These are phyloP conservation scores for Neodiprion lecontei DNA, from an alignment of 1,140 invertebrate species.

Conservation along the genomic window DNA sequence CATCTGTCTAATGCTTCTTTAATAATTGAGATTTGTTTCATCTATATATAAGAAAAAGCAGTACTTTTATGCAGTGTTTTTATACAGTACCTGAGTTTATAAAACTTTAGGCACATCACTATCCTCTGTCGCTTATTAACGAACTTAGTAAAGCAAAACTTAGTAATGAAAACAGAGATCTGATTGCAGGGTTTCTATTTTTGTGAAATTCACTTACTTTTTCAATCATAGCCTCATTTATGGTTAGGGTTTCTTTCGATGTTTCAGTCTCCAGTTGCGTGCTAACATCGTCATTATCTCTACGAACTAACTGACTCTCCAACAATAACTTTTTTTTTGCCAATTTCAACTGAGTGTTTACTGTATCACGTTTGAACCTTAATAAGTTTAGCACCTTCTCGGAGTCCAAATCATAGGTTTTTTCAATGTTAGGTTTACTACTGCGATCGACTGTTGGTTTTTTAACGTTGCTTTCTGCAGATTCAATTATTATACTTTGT, in stretches of 20 bases:
- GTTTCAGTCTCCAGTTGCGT: constrained; percentile 26
- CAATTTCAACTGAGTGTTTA: constrained; percentile 32
- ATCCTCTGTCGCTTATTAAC: too few relatives aligned
- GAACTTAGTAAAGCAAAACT: too few relatives aligned
- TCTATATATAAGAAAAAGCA: background rate
- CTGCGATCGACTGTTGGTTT: constrained; percentile 46
- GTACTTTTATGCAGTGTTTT: background rate
- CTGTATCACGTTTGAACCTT: constrained; percentile 31
- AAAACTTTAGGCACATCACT: too few relatives aligned
- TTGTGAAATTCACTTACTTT: constrained; percentile 20
- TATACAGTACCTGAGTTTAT: too few relatives aligned
- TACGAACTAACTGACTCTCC: constrained; percentile 28
- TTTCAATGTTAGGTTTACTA: constrained; percentile 37
- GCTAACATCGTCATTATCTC: constrained; percentile 22
- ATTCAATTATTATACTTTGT: background rate
- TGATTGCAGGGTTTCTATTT: too few relatives aligned
- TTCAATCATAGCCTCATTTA: constrained; percentile 9
- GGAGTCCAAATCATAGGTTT: constrained; percentile 19
- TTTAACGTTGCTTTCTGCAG: background rate
- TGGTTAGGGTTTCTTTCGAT: constrained; percentile 20
- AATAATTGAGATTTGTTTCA: constrained; percentile 10
- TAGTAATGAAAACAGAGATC: too few relatives aligned
- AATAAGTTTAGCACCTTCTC: constrained; percentile 29
- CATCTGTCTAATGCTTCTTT: constrained; percentile 28
- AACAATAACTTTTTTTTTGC: constrained; percentile 36